Evolutionary conservation across 2,888 invertebrate genomes (phyloP).

Genomic region (Stratiomys singularior): DNA sequence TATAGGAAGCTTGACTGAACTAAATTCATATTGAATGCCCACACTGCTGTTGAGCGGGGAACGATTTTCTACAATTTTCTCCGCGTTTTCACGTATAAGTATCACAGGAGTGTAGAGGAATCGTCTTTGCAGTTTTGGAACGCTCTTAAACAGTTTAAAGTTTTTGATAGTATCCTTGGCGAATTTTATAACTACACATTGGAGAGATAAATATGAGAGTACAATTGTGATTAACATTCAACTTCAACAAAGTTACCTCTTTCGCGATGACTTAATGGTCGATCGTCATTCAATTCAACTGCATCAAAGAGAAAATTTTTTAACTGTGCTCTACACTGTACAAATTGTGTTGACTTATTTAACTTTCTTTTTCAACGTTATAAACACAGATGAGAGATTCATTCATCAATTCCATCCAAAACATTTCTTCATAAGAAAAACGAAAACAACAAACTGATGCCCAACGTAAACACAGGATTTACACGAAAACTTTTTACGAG

Average conservation of each 20-base stretch:
- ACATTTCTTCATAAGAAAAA: no score
- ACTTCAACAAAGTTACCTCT: slow-evolving; percentile 29
- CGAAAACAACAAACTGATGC: no score
- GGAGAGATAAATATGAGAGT: neutral
- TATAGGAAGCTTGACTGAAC: slow-evolving; percentile 23
- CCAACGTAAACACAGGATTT: no score
- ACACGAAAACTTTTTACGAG: no score
- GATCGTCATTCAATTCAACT: slow-evolving; percentile 12
- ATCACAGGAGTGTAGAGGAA: slow-evolving; percentile 47
- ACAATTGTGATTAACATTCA: neutral
- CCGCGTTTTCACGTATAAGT: neutral
- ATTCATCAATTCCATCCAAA: no score
- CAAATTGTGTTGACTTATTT: no score
- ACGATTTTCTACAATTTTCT: slow-evolving; percentile 32
- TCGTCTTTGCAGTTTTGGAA: slow-evolving; percentile 9
- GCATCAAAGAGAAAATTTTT: no score
- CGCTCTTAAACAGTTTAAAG: slow-evolving; percentile 15
- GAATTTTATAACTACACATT: slow-evolving; percentile 44
- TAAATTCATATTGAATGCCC: slow-evolving; percentile 45
- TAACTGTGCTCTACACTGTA: no score
- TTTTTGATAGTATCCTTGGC: slow-evolving; percentile 38
- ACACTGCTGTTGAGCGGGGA: slow-evolving; percentile 43
- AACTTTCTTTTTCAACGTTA: no score
- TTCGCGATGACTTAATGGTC: neutral
- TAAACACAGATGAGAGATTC: no score